Evolutionary conservation across 2,113 vertebrate species (phyloP).

Genomic region (Mastomys natalensis): DNA sequence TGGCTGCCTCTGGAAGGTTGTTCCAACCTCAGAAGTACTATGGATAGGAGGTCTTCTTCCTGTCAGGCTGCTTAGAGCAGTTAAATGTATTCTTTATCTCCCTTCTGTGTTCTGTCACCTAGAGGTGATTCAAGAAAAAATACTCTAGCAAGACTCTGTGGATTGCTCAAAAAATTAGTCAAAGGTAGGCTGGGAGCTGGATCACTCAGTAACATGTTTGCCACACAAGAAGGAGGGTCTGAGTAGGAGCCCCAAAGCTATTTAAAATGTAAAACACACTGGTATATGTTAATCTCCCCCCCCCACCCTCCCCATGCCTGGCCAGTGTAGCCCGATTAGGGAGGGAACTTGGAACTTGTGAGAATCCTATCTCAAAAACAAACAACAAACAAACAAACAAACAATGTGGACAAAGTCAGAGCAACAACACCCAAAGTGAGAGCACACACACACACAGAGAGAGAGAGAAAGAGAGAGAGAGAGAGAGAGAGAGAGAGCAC

Average conservation of each 20-base stretch:
- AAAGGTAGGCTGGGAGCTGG: background rate
- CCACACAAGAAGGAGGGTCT: background rate
- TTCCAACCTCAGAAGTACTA: constrained; percentile 19
- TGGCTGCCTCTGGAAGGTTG: background rate
- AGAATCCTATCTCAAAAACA: background rate
- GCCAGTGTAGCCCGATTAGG: background rate
- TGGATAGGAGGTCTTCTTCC: background rate
- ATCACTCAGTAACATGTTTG: background rate
- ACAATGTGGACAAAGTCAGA: background rate
- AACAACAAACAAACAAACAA: background rate
- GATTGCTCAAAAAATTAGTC: background rate
- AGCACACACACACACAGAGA: background rate
- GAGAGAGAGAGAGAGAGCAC: too few relatives aligned
- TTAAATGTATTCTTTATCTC: background rate
- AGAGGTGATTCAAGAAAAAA: background rate
- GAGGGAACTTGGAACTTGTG: background rate
- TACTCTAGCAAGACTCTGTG: background rate
- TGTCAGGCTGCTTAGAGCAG: background rate
- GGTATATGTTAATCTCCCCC: too few relatives aligned
- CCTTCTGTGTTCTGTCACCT: background rate
- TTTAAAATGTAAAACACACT: background rate
- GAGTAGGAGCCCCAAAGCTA: too few relatives aligned
- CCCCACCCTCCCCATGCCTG: too few relatives aligned
- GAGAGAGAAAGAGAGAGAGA: too few relatives aligned
- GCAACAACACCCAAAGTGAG: background rate